Conservation (phyloP, 2,888 invertebrate species). For the Malthinus flaveolus region DNA sequence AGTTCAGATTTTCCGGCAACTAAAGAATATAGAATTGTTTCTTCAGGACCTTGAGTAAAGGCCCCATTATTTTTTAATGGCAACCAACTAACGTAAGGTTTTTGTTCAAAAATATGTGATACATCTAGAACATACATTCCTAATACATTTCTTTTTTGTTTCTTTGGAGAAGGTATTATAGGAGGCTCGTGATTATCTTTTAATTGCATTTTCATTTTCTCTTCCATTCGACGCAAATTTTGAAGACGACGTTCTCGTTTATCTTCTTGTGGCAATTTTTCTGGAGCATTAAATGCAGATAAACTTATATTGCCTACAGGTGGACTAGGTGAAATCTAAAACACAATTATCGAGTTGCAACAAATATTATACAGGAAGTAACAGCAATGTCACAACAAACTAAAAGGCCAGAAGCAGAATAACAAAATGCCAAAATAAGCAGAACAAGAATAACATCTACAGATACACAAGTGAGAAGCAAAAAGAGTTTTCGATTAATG, state of each 20-base stretch:
- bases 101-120: conserved; percentile 67
- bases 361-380: not conserved
- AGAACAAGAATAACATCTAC: too few relatives aligned
- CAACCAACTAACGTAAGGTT: conserved; percentile 71
- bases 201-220: conserved; percentile 35
- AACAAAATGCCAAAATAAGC: too few relatives aligned
- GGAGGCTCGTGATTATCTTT: conserved; percentile 16
- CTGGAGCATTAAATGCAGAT: conserved; percentile 58
- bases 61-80: conserved; percentile 62
- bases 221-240: conserved; percentile 66
- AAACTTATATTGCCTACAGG: conserved; percentile 53
- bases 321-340: conserved; percentile 7
- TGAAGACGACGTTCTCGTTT: conserved; percentile 67
- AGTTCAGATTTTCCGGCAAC: conserved; percentile 89
- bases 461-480: too few relatives aligned
- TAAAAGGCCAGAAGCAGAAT: too few relatives aligned
- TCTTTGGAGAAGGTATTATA: conserved; percentile 57
- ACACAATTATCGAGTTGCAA: not conserved
- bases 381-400: too few relatives aligned
- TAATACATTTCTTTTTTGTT: conserved; percentile 65
- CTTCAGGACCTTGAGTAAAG: conserved; percentile 75
- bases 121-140: conserved; percentile 88
- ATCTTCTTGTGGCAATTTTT: conserved; percentile 25
- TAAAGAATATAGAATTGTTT: conserved; percentile 87
- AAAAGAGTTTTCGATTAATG: too few relatives aligned